Percentiles rank a stretch among this genome's conserved stretches.
Conservation (phyloP, 2,113 vertebrate species). For the Anoplopoma fimbria region DNA sequence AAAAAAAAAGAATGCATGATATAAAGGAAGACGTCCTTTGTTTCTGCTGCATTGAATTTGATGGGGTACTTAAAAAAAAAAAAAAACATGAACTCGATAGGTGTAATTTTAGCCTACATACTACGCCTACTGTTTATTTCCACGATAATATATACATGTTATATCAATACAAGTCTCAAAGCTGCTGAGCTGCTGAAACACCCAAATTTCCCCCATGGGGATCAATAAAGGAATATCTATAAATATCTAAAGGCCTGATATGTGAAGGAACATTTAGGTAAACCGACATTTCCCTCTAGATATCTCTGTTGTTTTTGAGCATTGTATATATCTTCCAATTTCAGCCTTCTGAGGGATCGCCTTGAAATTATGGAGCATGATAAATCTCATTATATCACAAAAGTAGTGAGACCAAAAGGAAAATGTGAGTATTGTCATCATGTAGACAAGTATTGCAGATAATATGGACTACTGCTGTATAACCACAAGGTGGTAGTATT, state of each 20-base stretch:
- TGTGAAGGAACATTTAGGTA: background rate
- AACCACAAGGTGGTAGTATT: slow-evolving; percentile 34
- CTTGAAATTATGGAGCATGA: background rate
- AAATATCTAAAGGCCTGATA: background rate
- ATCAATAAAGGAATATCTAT: too few relatives aligned
- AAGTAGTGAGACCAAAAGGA: too few relatives aligned
- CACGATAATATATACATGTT: background rate
- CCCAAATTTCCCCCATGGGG: too few relatives aligned
- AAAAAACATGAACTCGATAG: too few relatives aligned
- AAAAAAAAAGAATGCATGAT: background rate
- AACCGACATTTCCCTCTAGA: background rate
- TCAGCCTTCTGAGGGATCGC: background rate
- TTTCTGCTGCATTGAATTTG: background rate
- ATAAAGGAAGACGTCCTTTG: too few relatives aligned
- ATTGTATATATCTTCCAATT: background rate
- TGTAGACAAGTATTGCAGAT: background rate
- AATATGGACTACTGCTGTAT: background rate
- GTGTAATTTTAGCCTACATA: background rate
- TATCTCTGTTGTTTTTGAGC: background rate
- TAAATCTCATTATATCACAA: too few relatives aligned
- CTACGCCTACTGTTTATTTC: background rate
- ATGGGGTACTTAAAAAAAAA: too few relatives aligned
- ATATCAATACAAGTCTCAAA: background rate
- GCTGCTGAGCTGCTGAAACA: too few relatives aligned
- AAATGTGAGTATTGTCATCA: background rate